phyloP scores from a whole-genome alignment of 2,113 vertebrate species.

The Sinosuthora webbiana region DNA sequence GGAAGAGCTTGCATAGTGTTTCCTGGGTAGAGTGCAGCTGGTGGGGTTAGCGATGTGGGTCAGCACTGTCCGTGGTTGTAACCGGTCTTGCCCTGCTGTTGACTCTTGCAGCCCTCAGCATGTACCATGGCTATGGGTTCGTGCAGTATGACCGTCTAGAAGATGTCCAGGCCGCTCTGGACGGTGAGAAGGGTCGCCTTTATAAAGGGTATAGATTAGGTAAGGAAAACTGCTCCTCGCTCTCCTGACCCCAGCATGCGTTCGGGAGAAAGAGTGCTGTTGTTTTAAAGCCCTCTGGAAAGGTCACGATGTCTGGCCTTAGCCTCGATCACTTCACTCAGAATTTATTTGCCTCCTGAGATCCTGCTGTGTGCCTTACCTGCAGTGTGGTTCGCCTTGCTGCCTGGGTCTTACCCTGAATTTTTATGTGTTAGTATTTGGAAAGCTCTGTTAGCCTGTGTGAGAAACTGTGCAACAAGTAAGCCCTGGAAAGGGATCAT shows the following conservation, averaged over 20 bases:
- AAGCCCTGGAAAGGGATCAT: background rate
- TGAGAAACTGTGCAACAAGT: background rate
- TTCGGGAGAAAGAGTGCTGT: background rate
- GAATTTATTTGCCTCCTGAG: background rate
- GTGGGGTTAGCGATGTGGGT: background rate
- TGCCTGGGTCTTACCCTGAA: background rate
- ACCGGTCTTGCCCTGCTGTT: slow-evolving; percentile 66
- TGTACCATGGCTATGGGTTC: slow-evolving; percentile 89
- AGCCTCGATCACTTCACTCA: background rate
- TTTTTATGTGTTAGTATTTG: background rate
- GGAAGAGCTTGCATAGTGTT: background rate
- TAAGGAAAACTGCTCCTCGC: slow-evolving; percentile 72
- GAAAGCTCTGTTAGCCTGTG: background rate
- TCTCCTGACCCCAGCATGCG: slow-evolving; percentile 43
- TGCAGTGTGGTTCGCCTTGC: background rate
- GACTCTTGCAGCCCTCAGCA: slow-evolving; percentile 84
- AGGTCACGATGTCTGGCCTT: background rate
- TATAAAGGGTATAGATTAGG: slow-evolving; percentile 91
- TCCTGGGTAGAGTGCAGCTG: background rate
- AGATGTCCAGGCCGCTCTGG: slow-evolving; percentile 87
- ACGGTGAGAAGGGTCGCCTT: slow-evolving; percentile 85
- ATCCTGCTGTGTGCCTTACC: background rate
- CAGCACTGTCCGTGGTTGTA: background rate
- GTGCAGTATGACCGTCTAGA: slow-evolving; percentile 87
- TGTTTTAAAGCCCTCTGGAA: slow-evolving; percentile 11